Percentiles rank a stretch among this genome's conserved stretches.
phyloP scores from a whole-genome alignment of 2,888 invertebrate genomes.

The Hyposoter didymator region DNA sequence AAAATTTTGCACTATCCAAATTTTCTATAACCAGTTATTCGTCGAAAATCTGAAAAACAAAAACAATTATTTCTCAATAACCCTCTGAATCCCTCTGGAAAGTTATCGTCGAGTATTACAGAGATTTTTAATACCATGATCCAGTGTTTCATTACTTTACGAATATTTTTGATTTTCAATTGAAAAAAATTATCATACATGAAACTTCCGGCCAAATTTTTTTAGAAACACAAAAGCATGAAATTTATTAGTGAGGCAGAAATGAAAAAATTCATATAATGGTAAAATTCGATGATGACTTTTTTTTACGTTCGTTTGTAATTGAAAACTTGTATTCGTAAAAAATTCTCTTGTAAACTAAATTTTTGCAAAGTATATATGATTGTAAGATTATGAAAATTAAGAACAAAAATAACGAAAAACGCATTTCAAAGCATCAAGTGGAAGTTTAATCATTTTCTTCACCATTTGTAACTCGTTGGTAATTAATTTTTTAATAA shows the following conservation, averaged over 20 bases:
- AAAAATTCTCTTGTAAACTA: not conserved
- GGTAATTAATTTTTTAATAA: not conserved
- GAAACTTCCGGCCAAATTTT: not conserved
- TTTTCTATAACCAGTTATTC: not conserved
- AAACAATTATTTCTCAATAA: not conserved
- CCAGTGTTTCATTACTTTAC: not conserved
- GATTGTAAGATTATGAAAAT: not conserved
- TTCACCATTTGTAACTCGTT: not conserved
- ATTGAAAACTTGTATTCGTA: not conserved
- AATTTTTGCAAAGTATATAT: not conserved
- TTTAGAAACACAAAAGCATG: not conserved
- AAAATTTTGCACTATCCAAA: not conserved
- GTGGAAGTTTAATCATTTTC: not conserved
- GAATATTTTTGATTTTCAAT: not conserved
- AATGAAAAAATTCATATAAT: not conserved
- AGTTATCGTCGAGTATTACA: not conserved
- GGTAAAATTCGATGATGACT: not conserved
- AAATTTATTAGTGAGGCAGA: not conserved
- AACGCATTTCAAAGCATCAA: not conserved
- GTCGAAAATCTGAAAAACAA: not conserved
- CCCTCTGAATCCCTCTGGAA: not conserved
- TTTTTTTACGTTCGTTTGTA: not conserved
- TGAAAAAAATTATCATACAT: not conserved
- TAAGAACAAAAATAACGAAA: not conserved
- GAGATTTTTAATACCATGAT: not conserved